These are phyloP conservation scores for Troides helena DNA, from an alignment of 2,888 invertebrate genomes.

Conservation along the genomic window DNA sequence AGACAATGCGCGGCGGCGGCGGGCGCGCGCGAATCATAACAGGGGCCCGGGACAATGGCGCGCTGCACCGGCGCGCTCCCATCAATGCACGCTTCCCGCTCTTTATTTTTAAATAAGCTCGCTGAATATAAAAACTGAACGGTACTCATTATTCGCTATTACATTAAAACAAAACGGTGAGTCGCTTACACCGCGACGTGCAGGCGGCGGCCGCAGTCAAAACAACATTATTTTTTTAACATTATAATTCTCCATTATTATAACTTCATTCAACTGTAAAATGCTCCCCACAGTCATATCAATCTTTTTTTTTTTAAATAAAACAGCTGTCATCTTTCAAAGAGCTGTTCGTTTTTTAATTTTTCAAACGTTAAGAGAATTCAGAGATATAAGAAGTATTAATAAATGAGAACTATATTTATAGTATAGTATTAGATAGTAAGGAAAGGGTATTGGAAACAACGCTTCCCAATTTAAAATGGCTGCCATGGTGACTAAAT, in stretches of 20 bases:
- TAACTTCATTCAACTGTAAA: background rate
- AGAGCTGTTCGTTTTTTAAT: too few species aligned
- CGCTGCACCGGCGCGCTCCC: constrained; percentile 10
- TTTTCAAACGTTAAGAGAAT: too few species aligned
- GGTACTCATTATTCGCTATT: constrained; percentile 16
- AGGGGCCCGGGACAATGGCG: constrained; percentile 21
- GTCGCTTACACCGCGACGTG: background rate
- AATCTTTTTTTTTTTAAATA: too few species aligned
- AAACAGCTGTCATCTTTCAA: too few species aligned
- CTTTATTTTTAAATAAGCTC: constrained; percentile 25
- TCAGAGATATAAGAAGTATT: too few species aligned
- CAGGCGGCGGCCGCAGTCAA: constrained; percentile 8
- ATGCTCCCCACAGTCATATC: too few species aligned
- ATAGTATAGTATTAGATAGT: too few species aligned
- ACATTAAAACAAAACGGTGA: constrained; percentile 18
- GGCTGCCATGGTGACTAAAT: too few species aligned
- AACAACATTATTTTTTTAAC: constrained; percentile 5
- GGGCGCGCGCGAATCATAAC: constrained; percentile 24
- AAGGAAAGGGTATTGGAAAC: too few species aligned
- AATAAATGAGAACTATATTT: too few species aligned
- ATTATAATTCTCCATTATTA: background rate
- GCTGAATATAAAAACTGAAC: constrained; percentile 25
- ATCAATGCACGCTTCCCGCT: constrained; percentile 20
- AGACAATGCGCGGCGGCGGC: constrained; percentile 24
- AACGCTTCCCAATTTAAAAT: too few species aligned